A percentile compares a stretch with the other conserved stretches of the same genome.
Evolutionary conservation across 2,888 invertebrate genomes (phyloP).

Genomic region (Drosophila mayaguana): DNA sequence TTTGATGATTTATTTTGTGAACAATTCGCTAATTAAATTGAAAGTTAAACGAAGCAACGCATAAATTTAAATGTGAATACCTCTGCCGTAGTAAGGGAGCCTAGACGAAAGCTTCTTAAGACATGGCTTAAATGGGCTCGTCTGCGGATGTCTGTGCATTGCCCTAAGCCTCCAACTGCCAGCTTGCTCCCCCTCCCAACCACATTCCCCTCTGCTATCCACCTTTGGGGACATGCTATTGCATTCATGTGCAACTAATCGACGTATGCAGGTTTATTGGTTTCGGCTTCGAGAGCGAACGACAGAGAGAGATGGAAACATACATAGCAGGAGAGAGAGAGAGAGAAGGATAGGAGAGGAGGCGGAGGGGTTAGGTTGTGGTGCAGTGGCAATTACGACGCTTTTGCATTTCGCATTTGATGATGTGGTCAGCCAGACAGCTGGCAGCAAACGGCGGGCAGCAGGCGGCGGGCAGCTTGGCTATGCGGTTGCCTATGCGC

Average conservation of each 20-base stretch:
- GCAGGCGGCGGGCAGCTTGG: constrained; percentile 50
- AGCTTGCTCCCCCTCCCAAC: not conserved
- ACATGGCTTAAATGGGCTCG: constrained; percentile 55
- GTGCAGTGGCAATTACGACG: constrained; percentile 67
- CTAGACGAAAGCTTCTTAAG: constrained; percentile 59
- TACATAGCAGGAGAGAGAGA: not conserved
- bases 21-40: constrained; percentile 15
- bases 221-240: constrained; percentile 36
- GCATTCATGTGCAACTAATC: constrained; percentile 73
- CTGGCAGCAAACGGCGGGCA: constrained; percentile 38
- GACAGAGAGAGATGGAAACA: not conserved
- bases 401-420: constrained; percentile 70
- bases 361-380: constrained; percentile 10
- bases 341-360: no score
- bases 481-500: constrained; percentile 62
- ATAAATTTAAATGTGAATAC: constrained; percentile 13
- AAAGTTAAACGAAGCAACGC: constrained; percentile 2
- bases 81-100: constrained; percentile 18
- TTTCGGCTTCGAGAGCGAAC: constrained; percentile 47
- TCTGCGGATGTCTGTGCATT: constrained; percentile 48
- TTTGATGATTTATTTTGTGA: not conserved
- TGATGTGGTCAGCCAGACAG: constrained; percentile 67
- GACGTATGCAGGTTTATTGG: constrained; percentile 75
- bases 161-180: constrained; percentile 8
- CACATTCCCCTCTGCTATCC: not conserved